Base-by-base conservation (phyloP, 2,888 invertebrate genomes). In the Lordiphosa andalusiaca region DNA sequence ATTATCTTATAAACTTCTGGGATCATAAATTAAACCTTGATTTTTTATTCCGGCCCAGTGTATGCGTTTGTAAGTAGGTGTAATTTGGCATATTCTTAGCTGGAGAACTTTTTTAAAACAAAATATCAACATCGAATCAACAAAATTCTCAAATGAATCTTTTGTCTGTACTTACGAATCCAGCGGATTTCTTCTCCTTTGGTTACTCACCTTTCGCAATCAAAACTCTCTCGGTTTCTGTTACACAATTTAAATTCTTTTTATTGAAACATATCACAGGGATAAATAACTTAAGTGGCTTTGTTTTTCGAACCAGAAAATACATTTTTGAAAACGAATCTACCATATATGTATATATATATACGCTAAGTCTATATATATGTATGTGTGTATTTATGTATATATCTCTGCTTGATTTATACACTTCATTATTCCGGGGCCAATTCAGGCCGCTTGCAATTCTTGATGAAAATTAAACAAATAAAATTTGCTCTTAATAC, bases 251-350 rank as follows among this genome's bases (percentile, higher is more conserved):
- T 66, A 38, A 69, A 67, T 73, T 70, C 72, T 44, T 33, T 30
- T 44, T 30, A 16, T 44, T 39, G 5, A 19, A 83, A 86, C 86
- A 87, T 86, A 86, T 86, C 86, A 86, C 86, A 86, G 86, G 86
- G 86, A 86, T 86, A 87, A 86, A 83, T 81, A 72, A 72, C 80
- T 81, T 84, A 81, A 67, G 9, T 30, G 30, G 30, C 30, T 30
- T 30, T 25, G 7, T 25, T 25, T 25, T 30, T 30, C 9, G 9
- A 74, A 67, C 74, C 69, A 71, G 67, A 72, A 72, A 71, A 74
- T 85, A 82, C 80, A 81, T 64, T 53, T 71, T 74, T 65, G 61
- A 55, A 58, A 40, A 53, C 35, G 53, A 12, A 37, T 23, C 13
- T 47, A 55, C 35, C 53, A 63, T 60, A 54, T 53, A 51, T 51